Percentiles rank a stretch among this genome's conserved stretches.
These are phyloP conservation scores for Drosophila fuyamai DNA, from an alignment of 1,140 invertebrate genomes.

Conservation along the genomic window DNA sequence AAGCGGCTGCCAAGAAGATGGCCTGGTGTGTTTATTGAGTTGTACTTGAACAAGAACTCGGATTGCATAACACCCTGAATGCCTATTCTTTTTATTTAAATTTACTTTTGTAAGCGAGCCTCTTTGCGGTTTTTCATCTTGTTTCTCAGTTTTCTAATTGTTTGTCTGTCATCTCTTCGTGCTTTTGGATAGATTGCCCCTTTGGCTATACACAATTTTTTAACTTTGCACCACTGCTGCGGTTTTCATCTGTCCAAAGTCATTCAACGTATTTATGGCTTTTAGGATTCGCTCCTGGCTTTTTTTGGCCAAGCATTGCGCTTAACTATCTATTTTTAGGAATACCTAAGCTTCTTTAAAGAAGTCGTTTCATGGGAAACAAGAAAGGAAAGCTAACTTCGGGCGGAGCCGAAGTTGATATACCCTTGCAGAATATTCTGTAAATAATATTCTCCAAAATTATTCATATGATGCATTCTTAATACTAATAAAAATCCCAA, in stretches of 20 bases:
- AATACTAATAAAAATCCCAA: too few relatives aligned
- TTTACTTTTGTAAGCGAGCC: conserved; percentile 20
- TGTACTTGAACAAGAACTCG: conserved; percentile 62
- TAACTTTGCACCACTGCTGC: not conserved
- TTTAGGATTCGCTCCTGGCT: not conserved
- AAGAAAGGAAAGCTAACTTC: too few relatives aligned
- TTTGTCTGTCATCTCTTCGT: conserved; percentile 34
- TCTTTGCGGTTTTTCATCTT: conserved; percentile 7
- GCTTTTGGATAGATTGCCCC: conserved; percentile 8
- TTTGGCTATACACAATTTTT: not conserved
- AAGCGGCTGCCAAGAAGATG: conserved; percentile 22
- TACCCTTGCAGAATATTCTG: too few relatives aligned
- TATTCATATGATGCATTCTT: too few relatives aligned
- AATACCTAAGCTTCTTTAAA: not conserved
- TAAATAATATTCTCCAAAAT: too few relatives aligned
- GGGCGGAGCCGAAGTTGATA: too few relatives aligned
- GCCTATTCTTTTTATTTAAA: conserved; percentile 21
- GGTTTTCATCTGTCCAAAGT: conserved; percentile 11
- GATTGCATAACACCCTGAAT: conserved; percentile 50
- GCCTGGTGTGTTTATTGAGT: conserved; percentile 35
- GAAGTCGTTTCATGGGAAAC: too few relatives aligned
- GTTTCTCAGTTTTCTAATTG: conserved; percentile 40
- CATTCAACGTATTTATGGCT: conserved; percentile 21
- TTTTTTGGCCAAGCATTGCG: not conserved
- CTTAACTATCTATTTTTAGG: not conserved